Conservation (phyloP, 2,797 vertebrate genomes). For the Lates japonicus region DNA sequence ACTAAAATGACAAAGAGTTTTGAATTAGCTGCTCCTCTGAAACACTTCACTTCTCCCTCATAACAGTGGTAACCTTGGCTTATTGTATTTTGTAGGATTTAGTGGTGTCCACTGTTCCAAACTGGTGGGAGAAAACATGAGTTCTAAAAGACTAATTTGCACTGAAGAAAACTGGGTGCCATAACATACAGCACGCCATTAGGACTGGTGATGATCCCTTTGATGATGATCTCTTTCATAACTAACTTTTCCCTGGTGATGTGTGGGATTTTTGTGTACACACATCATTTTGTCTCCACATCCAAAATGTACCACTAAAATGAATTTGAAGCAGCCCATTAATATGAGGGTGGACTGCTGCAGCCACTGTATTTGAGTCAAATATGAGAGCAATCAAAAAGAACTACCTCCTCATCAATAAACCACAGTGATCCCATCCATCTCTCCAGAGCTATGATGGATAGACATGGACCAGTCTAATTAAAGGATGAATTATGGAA, state of each 20-base stretch:
- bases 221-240: background rate
- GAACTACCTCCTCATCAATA: slow-evolving; percentile 84
- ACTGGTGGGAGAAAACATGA: background rate
- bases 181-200: background rate
- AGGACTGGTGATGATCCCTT: too few relatives aligned
- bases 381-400: slow-evolving; percentile 83
- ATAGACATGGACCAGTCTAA: slow-evolving; percentile 79
- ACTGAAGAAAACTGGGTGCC: background rate
- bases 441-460: slow-evolving; percentile 75
- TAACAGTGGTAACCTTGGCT: background rate
- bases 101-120: background rate
- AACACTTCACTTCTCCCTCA: background rate
- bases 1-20: too few relatives aligned
- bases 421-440: slow-evolving; percentile 76
- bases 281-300: slow-evolving; percentile 6
- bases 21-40: too few relatives aligned
- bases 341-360: slow-evolving; percentile 52
- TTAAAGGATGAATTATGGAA: slow-evolving; percentile 85
- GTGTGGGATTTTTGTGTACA: slow-evolving; percentile 3
- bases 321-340: slow-evolving; percentile 58
- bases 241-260: background rate
- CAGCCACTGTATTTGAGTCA: slow-evolving; percentile 74
- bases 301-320: slow-evolving; percentile 43
- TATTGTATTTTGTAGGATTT: background rate
- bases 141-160: background rate